Evolutionary conservation across 2,888 invertebrate species (phyloP).

Genomic region (Eledone cirrhosa): DNA sequence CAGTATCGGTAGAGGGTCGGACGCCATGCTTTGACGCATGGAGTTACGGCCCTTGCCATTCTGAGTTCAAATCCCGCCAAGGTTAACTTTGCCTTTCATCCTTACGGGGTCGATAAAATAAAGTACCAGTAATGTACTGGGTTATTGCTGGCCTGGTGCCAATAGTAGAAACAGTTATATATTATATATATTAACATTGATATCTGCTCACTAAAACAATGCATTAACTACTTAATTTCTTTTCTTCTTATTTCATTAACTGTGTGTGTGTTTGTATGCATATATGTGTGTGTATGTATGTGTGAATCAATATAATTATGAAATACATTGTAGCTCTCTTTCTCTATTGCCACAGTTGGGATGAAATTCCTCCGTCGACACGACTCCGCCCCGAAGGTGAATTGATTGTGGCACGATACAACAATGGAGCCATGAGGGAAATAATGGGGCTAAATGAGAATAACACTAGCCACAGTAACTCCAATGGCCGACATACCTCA

Average conservation of each 20-base stretch:
- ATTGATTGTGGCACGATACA: constrained; percentile 47
- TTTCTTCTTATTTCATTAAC: background rate
- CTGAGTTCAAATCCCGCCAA: too few relatives aligned
- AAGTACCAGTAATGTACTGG: too few relatives aligned
- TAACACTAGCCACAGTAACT: constrained; percentile 34
- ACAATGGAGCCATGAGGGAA: constrained; percentile 45
- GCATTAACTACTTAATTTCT: background rate
- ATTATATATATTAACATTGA: too few relatives aligned
- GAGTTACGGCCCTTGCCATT: too few relatives aligned
- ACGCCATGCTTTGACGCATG: too few relatives aligned
- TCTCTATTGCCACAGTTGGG: constrained; percentile 44
- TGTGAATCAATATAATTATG: background rate
- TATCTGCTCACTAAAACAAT: too few relatives aligned
- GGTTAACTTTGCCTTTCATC: too few relatives aligned
- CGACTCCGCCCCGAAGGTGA: constrained; percentile 57
- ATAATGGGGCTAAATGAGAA: constrained; percentile 39
- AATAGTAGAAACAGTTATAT: too few relatives aligned
- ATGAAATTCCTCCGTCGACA: constrained; percentile 54
- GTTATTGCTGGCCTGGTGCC: too few relatives aligned
- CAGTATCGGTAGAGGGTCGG: too few relatives aligned
- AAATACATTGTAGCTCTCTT: background rate
- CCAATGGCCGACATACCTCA: constrained; percentile 43
- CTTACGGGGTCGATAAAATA: too few relatives aligned
- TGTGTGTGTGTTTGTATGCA: background rate
- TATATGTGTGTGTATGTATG: background rate